These are phyloP conservation scores for Sebastes fasciatus DNA, from an alignment of 2,113 vertebrate species.

Conservation along the genomic window DNA sequence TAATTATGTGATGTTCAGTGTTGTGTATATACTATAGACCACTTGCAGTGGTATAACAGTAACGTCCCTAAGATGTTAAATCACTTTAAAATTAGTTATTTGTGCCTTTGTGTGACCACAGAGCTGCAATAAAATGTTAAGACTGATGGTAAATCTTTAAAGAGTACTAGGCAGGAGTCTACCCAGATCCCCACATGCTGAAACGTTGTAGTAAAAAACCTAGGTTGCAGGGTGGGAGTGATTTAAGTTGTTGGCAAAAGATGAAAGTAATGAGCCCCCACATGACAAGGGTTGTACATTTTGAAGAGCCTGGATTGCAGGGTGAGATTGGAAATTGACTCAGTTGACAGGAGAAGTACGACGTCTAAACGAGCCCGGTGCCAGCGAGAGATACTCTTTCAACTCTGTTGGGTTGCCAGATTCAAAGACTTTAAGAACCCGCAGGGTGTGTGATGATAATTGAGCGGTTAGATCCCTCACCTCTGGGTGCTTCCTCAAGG, in stretches of 20 bases:
- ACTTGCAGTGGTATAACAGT: neutral
- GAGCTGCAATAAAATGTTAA: neutral
- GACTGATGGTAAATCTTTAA: neutral
- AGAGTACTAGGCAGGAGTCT: neutral
- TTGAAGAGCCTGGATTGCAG: conserved; percentile 15
- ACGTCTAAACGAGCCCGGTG: conserved; percentile 22
- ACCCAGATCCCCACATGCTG: neutral
- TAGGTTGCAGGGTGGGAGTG: neutral
- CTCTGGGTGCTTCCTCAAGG: neutral
- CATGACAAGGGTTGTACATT: conserved; percentile 3
- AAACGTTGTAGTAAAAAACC: neutral
- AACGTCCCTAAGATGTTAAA: neutral
- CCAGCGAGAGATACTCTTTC: conserved; percentile 4
- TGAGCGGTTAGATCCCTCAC: conserved; percentile 15
- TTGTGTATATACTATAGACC: neutral
- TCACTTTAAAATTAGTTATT: neutral
- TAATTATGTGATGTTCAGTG: neutral
- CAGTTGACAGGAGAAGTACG: conserved; percentile 10
- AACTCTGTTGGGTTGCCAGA: neutral
- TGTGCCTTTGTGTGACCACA: neutral
- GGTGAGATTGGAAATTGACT: conserved; percentile 7
- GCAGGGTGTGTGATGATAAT: conserved; percentile 11
- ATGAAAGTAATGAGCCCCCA: conserved; percentile 1
- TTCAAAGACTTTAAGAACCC: conserved; percentile 18
- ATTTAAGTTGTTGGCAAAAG: conserved; percentile 1